Evolutionary conservation across 2,888 invertebrate genomes (phyloP).

Genomic region (Lomographa bimaculata): DNA sequence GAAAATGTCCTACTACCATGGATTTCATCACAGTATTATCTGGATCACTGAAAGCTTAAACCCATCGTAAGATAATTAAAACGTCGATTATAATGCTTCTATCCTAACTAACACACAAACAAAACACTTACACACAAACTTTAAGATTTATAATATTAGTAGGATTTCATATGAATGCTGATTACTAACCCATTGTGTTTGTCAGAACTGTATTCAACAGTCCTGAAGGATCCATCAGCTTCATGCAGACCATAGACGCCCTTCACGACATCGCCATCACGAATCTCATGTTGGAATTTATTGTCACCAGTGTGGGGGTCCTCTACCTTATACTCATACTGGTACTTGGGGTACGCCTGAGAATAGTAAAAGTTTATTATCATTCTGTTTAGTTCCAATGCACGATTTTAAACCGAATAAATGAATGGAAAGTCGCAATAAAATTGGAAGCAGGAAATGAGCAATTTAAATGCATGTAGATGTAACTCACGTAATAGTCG

Average conservation of each 20-base stretch:
- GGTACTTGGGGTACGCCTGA: slow-evolving; percentile 83
- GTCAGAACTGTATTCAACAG: slow-evolving; percentile 84
- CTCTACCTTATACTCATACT: slow-evolving; percentile 84
- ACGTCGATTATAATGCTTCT: too few relatives aligned
- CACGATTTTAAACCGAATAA: slow-evolving; percentile 53
- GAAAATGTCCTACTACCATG: too few relatives aligned
- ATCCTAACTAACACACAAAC: too few relatives aligned
- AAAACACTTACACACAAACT: too few relatives aligned
- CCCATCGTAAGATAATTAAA: too few relatives aligned
- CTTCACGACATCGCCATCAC: slow-evolving; percentile 85
- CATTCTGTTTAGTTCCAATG: slow-evolving; percentile 45
- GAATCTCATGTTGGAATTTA: slow-evolving; percentile 83
- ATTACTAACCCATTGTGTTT: slow-evolving; percentile 81
- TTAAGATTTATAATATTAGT: too few relatives aligned
- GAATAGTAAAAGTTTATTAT: slow-evolving; percentile 39
- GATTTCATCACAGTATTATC: too few relatives aligned
- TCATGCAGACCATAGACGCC: slow-evolving; percentile 85
- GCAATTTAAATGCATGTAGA: slow-evolving; percentile 46
- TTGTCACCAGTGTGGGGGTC: slow-evolving; percentile 85
- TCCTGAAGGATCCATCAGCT: slow-evolving; percentile 84
- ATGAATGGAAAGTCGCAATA: slow-evolving; percentile 65
- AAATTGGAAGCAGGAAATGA: slow-evolving; percentile 45
- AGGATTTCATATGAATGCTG: too few relatives aligned
- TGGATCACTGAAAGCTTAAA: too few relatives aligned
- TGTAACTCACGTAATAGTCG: slow-evolving; percentile 75